These are phyloP conservation scores for Aleiodes testaceus DNA, from an alignment of 2,888 invertebrate genomes.

Conservation along the genomic window DNA sequence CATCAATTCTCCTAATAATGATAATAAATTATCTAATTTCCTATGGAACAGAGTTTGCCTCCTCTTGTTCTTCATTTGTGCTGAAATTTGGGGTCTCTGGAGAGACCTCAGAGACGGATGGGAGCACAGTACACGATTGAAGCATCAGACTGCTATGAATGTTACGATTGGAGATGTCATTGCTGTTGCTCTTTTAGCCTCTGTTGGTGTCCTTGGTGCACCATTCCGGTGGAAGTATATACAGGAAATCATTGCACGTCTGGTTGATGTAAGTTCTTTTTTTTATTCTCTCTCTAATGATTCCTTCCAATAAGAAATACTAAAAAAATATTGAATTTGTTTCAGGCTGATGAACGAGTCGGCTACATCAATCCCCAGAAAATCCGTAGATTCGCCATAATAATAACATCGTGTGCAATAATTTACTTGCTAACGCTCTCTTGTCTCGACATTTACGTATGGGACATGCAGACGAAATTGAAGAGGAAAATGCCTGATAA, in stretches of 20 bases:
- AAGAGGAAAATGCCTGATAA: slow-evolving; percentile 57
- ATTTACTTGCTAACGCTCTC: slow-evolving; percentile 58
- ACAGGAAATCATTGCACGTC: slow-evolving; percentile 74
- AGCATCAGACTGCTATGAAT: slow-evolving; percentile 76
- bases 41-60: slow-evolving; percentile 52
- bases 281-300: neutral
- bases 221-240: slow-evolving; percentile 75
- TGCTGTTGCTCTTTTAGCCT: slow-evolving; percentile 75
- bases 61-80: slow-evolving; percentile 52
- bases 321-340: slow-evolving; percentile 4
- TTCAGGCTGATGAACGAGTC: slow-evolving; percentile 64
- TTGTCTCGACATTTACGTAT: slow-evolving; percentile 59
- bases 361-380: slow-evolving; percentile 58
- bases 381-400: slow-evolving; percentile 59
- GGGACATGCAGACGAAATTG: slow-evolving; percentile 55
- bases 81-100: slow-evolving; percentile 73
- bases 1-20: slow-evolving; percentile 2
- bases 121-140: slow-evolving; percentile 75
- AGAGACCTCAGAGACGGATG: slow-evolving; percentile 76
- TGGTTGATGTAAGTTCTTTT: slow-evolving; percentile 70
- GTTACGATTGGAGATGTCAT: slow-evolving; percentile 77
- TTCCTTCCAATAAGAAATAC: neutral
- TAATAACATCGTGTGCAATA: slow-evolving; percentile 52
- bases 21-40: slow-evolving; percentile 19
- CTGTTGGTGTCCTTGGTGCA: slow-evolving; percentile 75